A percentile compares a stretch with the other conserved stretches of the same genome.
Evolutionary conservation across 2,113 vertebrate species (phyloP).

Genomic region (Stictonetta naevosa): DNA sequence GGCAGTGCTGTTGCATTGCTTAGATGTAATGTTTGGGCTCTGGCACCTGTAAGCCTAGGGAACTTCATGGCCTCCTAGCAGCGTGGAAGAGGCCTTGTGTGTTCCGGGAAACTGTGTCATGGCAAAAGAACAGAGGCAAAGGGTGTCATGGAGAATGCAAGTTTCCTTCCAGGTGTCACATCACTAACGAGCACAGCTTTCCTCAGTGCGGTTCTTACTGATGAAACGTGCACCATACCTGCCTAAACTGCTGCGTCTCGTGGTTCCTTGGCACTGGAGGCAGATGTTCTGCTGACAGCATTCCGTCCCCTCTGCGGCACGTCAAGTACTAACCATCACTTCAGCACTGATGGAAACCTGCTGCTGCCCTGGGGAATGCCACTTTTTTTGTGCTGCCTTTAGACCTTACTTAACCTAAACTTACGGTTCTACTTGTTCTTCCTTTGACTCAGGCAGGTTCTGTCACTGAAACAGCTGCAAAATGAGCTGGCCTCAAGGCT

Average conservation of each 20-base stretch:
- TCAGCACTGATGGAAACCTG: not conserved
- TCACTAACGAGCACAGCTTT: not conserved
- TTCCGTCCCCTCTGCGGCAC: not conserved
- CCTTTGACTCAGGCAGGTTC: not conserved
- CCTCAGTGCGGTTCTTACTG: not conserved
- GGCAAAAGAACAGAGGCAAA: not conserved
- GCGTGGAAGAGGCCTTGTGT: not conserved
- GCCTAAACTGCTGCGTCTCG: not conserved
- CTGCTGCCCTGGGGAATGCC: not conserved
- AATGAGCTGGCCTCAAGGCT: not conserved
- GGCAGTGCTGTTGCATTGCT: not conserved
- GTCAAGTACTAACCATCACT: not conserved
- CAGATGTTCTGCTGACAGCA: not conserved
- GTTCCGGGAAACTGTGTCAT: not conserved
- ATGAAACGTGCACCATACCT: fast-evolving
- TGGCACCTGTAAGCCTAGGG: not conserved
- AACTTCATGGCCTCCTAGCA: not conserved
- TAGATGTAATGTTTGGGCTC: not conserved
- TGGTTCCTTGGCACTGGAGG: not conserved
- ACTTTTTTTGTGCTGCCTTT: not conserved
- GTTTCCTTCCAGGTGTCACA: not conserved
- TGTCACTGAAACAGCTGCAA: not conserved
- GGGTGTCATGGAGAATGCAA: not conserved
- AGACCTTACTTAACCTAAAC: not conserved
- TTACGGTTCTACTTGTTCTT: not conserved